Percentiles rank a stretch among this genome's conserved stretches.
Conservation (phyloP, 2,797 vertebrate genomes). For the Podarcis lilfordi region DNA sequence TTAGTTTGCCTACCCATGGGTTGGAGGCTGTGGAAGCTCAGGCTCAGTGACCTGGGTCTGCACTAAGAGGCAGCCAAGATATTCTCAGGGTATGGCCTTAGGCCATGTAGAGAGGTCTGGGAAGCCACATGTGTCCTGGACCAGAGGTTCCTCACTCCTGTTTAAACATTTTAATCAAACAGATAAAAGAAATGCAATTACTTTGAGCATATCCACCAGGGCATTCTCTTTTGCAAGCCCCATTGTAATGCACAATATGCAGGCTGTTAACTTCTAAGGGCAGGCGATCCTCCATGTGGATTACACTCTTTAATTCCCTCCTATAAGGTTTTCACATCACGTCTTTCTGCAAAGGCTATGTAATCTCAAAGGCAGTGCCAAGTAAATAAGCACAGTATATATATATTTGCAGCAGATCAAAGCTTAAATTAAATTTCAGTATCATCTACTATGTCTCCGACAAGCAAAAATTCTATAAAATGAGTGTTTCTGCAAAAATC, state of each 20-base stretch:
- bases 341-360: not conserved
- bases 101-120: too few species aligned
- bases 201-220: not conserved
- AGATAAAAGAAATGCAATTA: not conserved
- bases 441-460: slow-evolving; percentile 56
- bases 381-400: fast-evolving
- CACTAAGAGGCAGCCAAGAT: too few species aligned
- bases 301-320: not conserved
- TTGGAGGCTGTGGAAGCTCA: too few species aligned
- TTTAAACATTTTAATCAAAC: not conserved
- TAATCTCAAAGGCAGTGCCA: slow-evolving; percentile 2
- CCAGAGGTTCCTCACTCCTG: not conserved
- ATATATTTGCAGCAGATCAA: slow-evolving; percentile 35
- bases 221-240: not conserved
- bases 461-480: slow-evolving; percentile 37
- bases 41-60: too few species aligned
- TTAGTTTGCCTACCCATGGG: too few species aligned
- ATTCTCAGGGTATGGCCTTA: too few species aligned
- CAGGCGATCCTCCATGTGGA: not conserved
- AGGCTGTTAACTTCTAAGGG: not conserved
- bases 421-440: slow-evolving; percentile 35
- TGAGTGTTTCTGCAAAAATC: slow-evolving; percentile 32
- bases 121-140: too few species aligned
- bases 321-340: not conserved
- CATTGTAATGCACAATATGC: not conserved